Evolutionary conservation across 2,888 invertebrate species (phyloP).

Genomic region (Cephonodes hylas): DNA sequence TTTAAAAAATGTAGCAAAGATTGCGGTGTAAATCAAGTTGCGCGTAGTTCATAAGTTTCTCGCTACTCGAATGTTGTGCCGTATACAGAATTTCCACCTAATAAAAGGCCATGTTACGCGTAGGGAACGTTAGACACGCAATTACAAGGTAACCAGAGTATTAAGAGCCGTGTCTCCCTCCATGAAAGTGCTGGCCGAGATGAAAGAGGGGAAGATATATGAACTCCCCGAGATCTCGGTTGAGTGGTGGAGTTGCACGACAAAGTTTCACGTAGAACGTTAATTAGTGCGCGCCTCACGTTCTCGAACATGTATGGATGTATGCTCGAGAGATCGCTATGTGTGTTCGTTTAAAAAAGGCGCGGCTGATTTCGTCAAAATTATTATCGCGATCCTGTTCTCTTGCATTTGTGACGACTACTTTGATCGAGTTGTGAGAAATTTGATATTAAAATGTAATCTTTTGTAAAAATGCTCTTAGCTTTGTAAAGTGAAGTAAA

Average conservation of each 20-base stretch:
- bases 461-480: background rate
- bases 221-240: conserved; percentile 37
- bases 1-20: conserved; percentile 5
- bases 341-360: background rate
- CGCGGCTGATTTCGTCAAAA: background rate
- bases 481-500: background rate
- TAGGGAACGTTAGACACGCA: conserved; percentile 77
- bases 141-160: conserved; percentile 67
- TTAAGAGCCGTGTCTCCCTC: conserved; percentile 54
- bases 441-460: background rate
- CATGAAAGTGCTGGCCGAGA: conserved; percentile 40
- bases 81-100: conserved; percentile 79
- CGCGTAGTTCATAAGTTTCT: conserved; percentile 59
- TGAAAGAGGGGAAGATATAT: conserved; percentile 52
- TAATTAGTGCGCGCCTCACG: conserved; percentile 78
- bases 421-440: background rate
- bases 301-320: conserved; percentile 64
- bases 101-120: conserved; percentile 78
- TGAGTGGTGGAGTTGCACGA: conserved; percentile 54
- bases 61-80: conserved; percentile 35
- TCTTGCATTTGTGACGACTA: background rate
- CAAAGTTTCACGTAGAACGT: conserved; percentile 77
- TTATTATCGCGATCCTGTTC: background rate
- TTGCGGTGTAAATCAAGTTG: conserved; percentile 19
- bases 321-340: conserved; percentile 53